Evolutionary conservation across 2,113 vertebrate species (phyloP).

Genomic region (Petrocephalus zakoni): DNA sequence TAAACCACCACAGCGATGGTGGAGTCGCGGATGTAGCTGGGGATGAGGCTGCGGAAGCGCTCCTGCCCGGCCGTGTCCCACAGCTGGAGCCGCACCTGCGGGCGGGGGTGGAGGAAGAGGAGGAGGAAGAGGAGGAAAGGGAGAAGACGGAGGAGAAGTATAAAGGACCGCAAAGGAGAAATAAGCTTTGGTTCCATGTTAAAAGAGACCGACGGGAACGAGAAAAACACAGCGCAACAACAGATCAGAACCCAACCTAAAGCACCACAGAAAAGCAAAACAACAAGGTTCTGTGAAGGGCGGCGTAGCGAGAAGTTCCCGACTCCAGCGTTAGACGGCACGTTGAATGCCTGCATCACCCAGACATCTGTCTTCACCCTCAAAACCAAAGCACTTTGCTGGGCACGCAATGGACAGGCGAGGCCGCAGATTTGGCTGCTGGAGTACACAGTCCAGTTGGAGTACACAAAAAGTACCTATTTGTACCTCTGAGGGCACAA

Average conservation of each 20-base stretch:
- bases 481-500: background rate
- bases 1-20: slow-evolving; percentile 78
- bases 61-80: slow-evolving; percentile 76
- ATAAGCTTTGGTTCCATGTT: slow-evolving; percentile 21
- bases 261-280: background rate
- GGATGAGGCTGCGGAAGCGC: slow-evolving; percentile 76
- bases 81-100: slow-evolving; percentile 71
- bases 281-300: background rate
- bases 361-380: background rate
- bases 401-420: background rate
- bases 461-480: background rate
- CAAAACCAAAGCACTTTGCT: background rate
- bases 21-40: slow-evolving; percentile 77
- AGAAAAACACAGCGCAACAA: slow-evolving; percentile 34
- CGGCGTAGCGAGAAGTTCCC: background rate
- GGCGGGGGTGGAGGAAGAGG: slow-evolving; percentile 45
- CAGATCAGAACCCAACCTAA: background rate
- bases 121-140: slow-evolving; percentile 50
- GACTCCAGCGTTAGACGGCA: background rate
- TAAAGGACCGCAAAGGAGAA: slow-evolving; percentile 11
- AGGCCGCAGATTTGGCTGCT: background rate
- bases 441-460: background rate
- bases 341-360: no score
- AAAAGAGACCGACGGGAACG: slow-evolving; percentile 45
- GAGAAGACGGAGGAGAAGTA: slow-evolving; percentile 32